Conservation (phyloP, 2,113 vertebrate genomes). For the Meriones unguiculatus region DNA sequence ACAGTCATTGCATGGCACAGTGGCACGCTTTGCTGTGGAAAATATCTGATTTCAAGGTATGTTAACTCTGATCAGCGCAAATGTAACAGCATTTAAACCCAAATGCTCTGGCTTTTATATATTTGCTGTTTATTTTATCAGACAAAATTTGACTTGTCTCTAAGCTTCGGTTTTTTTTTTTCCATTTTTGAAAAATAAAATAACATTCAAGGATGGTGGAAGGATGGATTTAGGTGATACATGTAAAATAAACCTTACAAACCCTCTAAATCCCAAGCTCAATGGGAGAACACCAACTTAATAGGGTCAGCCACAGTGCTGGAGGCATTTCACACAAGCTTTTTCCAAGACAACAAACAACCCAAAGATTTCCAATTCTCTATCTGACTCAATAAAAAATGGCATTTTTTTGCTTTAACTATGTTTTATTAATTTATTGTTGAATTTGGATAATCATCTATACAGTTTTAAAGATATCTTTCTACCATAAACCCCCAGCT, state of each 20-base stretch:
- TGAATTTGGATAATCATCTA: neutral
- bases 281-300: neutral
- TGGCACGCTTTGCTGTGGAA: neutral
- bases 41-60: neutral
- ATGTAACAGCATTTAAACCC: neutral
- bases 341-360: neutral
- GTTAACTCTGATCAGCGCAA: neutral
- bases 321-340: neutral
- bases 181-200: neutral
- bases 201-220: neutral
- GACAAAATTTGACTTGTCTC: neutral
- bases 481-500: neutral
- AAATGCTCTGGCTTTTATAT: neutral
- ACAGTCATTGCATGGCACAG: neutral
- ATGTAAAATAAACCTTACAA: neutral
- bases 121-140: neutral
- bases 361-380: neutral
- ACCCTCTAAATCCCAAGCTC: neutral
- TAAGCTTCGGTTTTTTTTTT: neutral
- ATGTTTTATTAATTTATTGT: neutral
- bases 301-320: neutral
- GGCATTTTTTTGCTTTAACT: neutral
- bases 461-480: neutral
- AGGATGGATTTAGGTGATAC: neutral
- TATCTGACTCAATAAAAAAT: neutral